These are phyloP conservation scores for Gambusia holbrooki DNA, from an alignment of 2,113 vertebrate genomes.

Conservation along the genomic window DNA sequence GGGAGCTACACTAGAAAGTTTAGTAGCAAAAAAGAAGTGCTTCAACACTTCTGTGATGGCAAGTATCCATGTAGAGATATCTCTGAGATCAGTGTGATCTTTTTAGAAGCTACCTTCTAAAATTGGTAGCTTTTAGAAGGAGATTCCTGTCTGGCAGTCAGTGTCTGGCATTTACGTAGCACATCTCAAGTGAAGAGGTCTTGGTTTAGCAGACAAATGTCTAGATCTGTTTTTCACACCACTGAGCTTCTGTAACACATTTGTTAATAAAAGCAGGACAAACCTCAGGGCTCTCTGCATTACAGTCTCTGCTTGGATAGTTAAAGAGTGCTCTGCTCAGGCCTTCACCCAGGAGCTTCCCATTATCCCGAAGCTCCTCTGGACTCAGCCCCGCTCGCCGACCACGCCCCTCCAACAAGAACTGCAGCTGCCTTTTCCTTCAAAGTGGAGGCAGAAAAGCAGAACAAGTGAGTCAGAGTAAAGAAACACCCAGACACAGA, in stretches of 20 bases:
- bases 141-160: no score
- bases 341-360: constrained; percentile 85
- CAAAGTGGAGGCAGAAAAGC: constrained; percentile 42
- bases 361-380: constrained; percentile 87
- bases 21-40: neutral
- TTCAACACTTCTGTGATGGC: neutral
- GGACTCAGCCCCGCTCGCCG: constrained; percentile 82
- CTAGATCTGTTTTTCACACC: neutral
- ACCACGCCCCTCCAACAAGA: constrained; percentile 88
- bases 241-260: neutral
- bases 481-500: neutral
- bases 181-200: neutral
- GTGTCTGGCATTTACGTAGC: neutral
- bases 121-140: no score
- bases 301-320: constrained; percentile 87
- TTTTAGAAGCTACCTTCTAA: no score
- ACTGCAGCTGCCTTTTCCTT: constrained; percentile 92
- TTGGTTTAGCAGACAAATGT: neutral
- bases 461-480: constrained; percentile 9
- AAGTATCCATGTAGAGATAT: neutral
- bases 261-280: neutral
- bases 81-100: neutral
- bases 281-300: constrained; percentile 89
- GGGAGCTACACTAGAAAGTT: neutral
- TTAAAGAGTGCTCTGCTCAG: constrained; percentile 85